phyloP scores from a whole-genome alignment of 2,888 invertebrate species.

The Nudaria mundana region DNA sequence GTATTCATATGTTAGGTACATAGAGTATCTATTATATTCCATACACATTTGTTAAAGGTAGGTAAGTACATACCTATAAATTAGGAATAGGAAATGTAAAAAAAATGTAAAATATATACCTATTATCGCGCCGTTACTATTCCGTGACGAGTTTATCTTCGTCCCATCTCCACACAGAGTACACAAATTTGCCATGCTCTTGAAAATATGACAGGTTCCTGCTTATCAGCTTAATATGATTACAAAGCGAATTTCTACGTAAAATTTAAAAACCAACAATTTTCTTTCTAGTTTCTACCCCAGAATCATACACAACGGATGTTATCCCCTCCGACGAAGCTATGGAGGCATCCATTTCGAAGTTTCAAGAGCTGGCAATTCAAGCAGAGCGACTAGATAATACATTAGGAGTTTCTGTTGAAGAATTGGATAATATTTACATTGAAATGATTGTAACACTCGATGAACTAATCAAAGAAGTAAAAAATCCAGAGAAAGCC shows the following conservation, averaged over 20 bases:
- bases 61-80: too few species aligned
- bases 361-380: slow-evolving; percentile 31
- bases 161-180: too few species aligned
- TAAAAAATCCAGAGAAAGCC: slow-evolving; percentile 41
- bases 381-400: slow-evolving; percentile 23
- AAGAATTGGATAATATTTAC: slow-evolving; percentile 35
- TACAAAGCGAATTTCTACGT: not conserved
- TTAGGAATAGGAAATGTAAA: too few species aligned
- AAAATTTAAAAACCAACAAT: not conserved
- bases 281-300: not conserved
- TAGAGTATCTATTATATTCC: too few species aligned
- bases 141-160: too few species aligned
- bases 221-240: not conserved
- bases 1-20: too few species aligned
- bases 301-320: not conserved
- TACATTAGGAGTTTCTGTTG: slow-evolving; percentile 23
- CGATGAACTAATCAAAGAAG: slow-evolving; percentile 37
- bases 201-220: too few species aligned
- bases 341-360: slow-evolving; percentile 30
- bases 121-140: too few species aligned
- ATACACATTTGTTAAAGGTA: too few species aligned
- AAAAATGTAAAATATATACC: too few species aligned
- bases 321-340: slow-evolving; percentile 14
- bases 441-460: slow-evolving; percentile 36
- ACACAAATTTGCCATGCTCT: too few species aligned